Conservation (phyloP, 2,113 vertebrate genomes). For the Cololabis saira region DNA sequence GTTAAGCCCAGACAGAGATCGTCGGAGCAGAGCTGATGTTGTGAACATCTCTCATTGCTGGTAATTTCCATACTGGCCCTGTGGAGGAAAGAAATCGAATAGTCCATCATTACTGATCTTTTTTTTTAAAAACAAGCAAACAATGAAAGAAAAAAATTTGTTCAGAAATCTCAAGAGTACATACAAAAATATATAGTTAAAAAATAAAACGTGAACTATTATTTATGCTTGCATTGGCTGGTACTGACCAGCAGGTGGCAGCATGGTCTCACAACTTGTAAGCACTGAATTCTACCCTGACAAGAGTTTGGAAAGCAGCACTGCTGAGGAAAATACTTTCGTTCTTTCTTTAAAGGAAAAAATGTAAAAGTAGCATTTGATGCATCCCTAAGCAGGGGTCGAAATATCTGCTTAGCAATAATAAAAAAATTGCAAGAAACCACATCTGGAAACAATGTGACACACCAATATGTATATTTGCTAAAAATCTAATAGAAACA, state of each 20-base stretch:
- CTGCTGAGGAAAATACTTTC: conserved; percentile 41
- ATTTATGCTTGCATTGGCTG: conserved; percentile 62
- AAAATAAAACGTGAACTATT: conserved; percentile 44
- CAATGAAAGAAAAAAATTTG: conserved; percentile 10
- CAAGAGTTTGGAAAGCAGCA: conserved; percentile 55
- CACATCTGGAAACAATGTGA: conserved; percentile 32
- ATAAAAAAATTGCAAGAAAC: conserved; percentile 40
- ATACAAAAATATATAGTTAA: conserved; percentile 44
- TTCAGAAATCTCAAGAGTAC: conserved; percentile 53
- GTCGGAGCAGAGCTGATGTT: conserved; percentile 66
- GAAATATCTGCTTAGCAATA: conserved; percentile 52
- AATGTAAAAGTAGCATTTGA: conserved; percentile 52
- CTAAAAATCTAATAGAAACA: conserved; percentile 1
- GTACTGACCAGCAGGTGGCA: conserved; percentile 78
- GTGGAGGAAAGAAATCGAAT: conserved; percentile 73
- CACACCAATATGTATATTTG: conserved; percentile 27
- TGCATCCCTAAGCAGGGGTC: conserved; percentile 78
- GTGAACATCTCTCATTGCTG: conserved; percentile 90
- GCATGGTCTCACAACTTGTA: conserved; percentile 66
- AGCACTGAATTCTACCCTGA: conserved; percentile 42
- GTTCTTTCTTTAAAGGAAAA: conserved; percentile 26
- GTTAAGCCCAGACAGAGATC: conserved; percentile 68
- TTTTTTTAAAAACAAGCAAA: background rate
- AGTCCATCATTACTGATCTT: conserved; percentile 38
- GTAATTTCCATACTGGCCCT: conserved; percentile 99